Evolutionary conservation across 2,888 invertebrate species (phyloP).

Genomic region (Carabus problematicus): DNA sequence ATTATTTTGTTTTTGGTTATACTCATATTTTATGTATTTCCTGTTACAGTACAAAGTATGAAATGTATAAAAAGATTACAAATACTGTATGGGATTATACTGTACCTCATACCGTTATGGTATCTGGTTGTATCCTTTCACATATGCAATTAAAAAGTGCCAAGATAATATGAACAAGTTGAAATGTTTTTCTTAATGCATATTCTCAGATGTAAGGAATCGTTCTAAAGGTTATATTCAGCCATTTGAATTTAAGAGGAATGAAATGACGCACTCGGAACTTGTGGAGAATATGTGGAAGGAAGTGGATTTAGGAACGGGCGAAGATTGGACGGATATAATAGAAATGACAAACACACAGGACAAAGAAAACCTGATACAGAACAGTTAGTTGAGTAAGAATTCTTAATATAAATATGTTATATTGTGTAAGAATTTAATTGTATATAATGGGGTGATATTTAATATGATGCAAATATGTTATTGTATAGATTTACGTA

Average conservation of each 20-base stretch:
- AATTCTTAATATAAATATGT: too few relatives aligned
- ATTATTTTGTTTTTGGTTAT: not conserved
- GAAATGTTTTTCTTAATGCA: slow-evolving; percentile 19
- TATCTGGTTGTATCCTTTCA: slow-evolving; percentile 28
- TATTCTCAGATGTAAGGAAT: slow-evolving; percentile 22
- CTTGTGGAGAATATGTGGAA: slow-evolving; percentile 22
- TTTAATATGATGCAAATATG: too few relatives aligned
- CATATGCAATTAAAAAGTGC: not conserved
- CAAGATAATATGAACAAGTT: not conserved
- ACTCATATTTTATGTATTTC: not conserved
- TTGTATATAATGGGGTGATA: too few relatives aligned
- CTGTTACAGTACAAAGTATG: slow-evolving; percentile 17
- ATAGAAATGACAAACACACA: too few relatives aligned
- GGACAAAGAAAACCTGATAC: too few relatives aligned
- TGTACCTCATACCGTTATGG: not conserved
- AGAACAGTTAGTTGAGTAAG: too few relatives aligned
- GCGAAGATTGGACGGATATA: slow-evolving; percentile 3
- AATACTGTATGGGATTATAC: slow-evolving; percentile 21
- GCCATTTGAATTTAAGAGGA: slow-evolving; percentile 15
- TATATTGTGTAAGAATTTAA: too few relatives aligned
- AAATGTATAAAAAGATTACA: slow-evolving; percentile 17
- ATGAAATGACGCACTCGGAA: not conserved
- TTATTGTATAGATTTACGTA: too few relatives aligned
- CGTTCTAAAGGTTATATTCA: slow-evolving; percentile 7
- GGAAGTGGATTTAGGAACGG: not conserved